These are phyloP conservation scores for Temnothorax longispinosus DNA, from an alignment of 1,140 invertebrate species.

Conservation along the genomic window DNA sequence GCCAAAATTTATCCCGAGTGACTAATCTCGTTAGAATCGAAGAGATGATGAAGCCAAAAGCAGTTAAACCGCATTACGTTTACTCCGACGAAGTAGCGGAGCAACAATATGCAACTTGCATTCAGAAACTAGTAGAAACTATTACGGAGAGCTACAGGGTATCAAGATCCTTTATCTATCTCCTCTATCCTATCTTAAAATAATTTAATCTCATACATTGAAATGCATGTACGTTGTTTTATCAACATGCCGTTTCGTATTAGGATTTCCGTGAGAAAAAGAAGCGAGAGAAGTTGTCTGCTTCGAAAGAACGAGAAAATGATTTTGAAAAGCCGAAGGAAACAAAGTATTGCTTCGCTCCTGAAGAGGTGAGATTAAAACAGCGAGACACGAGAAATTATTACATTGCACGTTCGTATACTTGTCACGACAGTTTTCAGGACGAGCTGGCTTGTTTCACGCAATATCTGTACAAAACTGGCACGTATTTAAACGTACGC, in stretches of 20 bases:
- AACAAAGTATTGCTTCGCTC: conserved; percentile 50
- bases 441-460: conserved; percentile 75
- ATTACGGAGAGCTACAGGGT: conserved; percentile 75
- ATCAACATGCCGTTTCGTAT: not conserved
- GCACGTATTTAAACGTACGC: conserved; percentile 67
- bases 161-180: not conserved
- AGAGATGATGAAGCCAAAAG: conserved; percentile 36
- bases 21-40: conserved; percentile 42
- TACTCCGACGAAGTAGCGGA: conserved; percentile 71
- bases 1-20: not conserved
- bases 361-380: conserved; percentile 37
- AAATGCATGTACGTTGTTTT: not conserved
- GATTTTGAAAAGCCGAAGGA: not conserved
- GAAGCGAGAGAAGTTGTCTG: not conserved
- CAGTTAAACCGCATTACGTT: conserved; percentile 42
- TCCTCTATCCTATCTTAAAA: not conserved
- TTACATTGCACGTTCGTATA: not conserved
- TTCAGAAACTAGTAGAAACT: conserved; percentile 68
- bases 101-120: conserved; percentile 69
- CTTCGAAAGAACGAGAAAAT: not conserved
- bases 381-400: not conserved
- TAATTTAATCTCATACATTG: not conserved
- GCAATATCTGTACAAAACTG: conserved; percentile 76
- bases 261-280: conserved; percentile 67
- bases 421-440: conserved; percentile 57